These are phyloP conservation scores for Zaprionus capensis DNA, from an alignment of 1,140 invertebrate genomes.

Conservation along the genomic window DNA sequence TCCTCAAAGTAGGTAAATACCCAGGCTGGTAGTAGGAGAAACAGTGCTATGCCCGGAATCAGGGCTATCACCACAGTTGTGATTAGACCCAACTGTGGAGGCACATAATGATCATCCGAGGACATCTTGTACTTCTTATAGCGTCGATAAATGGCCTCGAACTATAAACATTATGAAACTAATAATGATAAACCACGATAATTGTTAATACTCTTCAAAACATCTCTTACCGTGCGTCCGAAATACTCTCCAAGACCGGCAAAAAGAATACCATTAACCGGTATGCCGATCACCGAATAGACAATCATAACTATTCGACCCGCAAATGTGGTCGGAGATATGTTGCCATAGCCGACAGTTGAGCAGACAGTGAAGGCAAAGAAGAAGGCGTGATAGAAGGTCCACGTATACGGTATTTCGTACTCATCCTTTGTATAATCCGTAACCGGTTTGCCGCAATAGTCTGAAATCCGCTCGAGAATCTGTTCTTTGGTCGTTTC, in stretches of 20 bases:
- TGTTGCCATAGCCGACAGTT: slow-evolving; percentile 96
- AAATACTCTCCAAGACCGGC: slow-evolving; percentile 92
- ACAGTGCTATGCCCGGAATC: slow-evolving; percentile 93
- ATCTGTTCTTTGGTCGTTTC: slow-evolving; percentile 86
- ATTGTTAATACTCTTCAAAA: neutral
- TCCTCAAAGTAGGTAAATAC: slow-evolving; percentile 94
- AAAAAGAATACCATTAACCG: slow-evolving; percentile 95
- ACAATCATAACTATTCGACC: slow-evolving; percentile 95
- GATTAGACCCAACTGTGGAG: slow-evolving; percentile 89
- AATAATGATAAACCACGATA: too few species aligned
- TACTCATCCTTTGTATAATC: slow-evolving; percentile 86
- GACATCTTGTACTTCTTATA: slow-evolving; percentile 90
- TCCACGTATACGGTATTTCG: slow-evolving; percentile 89
- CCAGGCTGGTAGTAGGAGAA: slow-evolving; percentile 95
- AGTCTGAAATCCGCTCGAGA: slow-evolving; percentile 87
- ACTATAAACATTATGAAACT: slow-evolving; percentile 83
- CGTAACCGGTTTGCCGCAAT: slow-evolving; percentile 89
- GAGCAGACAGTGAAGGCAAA: slow-evolving; percentile 97
- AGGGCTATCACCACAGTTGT: slow-evolving; percentile 92
- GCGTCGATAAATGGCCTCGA: slow-evolving; percentile 89
- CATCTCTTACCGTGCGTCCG: slow-evolving; percentile 87
- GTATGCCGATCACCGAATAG: slow-evolving; percentile 97
- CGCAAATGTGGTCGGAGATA: slow-evolving; percentile 92
- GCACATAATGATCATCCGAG: slow-evolving; percentile 86
- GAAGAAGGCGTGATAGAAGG: slow-evolving; percentile 97